Evolutionary conservation across 2,888 invertebrate species (phyloP).

Genomic region (Cephus pygmeus): DNA sequence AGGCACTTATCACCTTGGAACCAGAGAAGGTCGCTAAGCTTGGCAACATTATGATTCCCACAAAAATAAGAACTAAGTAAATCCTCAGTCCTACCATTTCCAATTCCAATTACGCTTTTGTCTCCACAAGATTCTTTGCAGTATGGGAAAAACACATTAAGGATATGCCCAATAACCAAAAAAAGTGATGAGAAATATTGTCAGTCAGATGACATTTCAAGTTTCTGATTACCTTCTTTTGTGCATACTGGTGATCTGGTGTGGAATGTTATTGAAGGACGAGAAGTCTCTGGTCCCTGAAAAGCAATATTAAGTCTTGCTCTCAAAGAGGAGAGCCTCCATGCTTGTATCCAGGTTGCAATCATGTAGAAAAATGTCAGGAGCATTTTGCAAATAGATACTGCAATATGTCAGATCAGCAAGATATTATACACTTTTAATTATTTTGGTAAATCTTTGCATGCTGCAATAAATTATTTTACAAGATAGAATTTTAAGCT

Average conservation of each 20-base stretch:
- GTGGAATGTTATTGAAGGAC: conserved; percentile 55
- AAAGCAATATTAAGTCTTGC: conserved; percentile 71
- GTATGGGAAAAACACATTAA: neutral
- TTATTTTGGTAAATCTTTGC: too few species aligned
- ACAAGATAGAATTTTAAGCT: too few species aligned
- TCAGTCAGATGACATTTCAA: conserved; percentile 4
- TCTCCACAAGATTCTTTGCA: conserved; percentile 19
- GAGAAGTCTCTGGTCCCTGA: conserved; percentile 37
- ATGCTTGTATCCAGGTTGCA: conserved; percentile 84
- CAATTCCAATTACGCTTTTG: conserved; percentile 29
- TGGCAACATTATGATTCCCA: conserved; percentile 70
- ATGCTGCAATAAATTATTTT: too few species aligned
- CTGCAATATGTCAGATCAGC: too few species aligned
- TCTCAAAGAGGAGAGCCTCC: conserved; percentile 78
- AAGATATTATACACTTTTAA: too few species aligned
- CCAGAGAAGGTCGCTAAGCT: conserved; percentile 74
- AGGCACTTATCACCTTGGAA: conserved; percentile 68
- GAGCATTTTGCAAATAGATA: conserved; percentile 69
- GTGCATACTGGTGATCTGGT: conserved; percentile 38
- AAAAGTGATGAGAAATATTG: conserved; percentile 6
- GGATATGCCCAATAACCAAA: conserved; percentile 7
- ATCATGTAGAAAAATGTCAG: conserved; percentile 86
- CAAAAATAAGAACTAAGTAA: conserved; percentile 69
- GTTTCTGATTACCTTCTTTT: conserved; percentile 47
- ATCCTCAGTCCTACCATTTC: conserved; percentile 32